Evolutionary conservation across 2,113 vertebrate genomes (phyloP).

Genomic region (Bos javanicus): DNA sequence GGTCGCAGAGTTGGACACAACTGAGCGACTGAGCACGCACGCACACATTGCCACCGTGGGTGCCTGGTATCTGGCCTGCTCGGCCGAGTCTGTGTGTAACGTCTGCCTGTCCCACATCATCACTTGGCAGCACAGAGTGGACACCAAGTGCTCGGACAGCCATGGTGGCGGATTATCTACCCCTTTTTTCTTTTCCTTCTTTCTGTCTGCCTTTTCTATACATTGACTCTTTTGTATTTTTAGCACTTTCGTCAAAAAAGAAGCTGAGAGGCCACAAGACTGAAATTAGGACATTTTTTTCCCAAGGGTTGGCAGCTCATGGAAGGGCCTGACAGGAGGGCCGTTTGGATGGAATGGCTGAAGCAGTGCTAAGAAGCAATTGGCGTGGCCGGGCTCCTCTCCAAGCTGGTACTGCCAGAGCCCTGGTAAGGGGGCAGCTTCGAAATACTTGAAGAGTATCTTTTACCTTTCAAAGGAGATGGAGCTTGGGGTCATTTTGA

Average conservation of each 20-base stretch:
- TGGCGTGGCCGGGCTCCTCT: fast-evolving
- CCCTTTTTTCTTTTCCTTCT: not conserved
- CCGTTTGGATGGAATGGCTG: not conserved
- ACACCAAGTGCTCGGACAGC: not conserved
- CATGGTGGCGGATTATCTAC: not conserved
- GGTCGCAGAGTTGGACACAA: not conserved
- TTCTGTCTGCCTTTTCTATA: not conserved
- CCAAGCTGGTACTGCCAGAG: not conserved
- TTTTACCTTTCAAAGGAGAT: not conserved
- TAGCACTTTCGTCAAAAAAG: not conserved
- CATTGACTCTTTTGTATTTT: not conserved
- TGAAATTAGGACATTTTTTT: not conserved
- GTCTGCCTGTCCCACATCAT: not conserved
- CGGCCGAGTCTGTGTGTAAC: not conserved
- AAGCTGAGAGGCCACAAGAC: not conserved
- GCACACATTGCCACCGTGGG: not conserved
- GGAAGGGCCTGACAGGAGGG: not conserved
- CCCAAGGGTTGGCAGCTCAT: not conserved
- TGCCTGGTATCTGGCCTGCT: not conserved
- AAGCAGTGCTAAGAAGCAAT: not conserved
- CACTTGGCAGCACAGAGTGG: not conserved
- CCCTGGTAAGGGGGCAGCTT: not conserved
- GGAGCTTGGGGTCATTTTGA: not conserved
- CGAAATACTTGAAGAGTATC: not conserved
- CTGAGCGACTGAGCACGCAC: not conserved